phyloP scores from a whole-genome alignment of 2,113 vertebrate species.

The Ailuropoda melanoleuca region DNA sequence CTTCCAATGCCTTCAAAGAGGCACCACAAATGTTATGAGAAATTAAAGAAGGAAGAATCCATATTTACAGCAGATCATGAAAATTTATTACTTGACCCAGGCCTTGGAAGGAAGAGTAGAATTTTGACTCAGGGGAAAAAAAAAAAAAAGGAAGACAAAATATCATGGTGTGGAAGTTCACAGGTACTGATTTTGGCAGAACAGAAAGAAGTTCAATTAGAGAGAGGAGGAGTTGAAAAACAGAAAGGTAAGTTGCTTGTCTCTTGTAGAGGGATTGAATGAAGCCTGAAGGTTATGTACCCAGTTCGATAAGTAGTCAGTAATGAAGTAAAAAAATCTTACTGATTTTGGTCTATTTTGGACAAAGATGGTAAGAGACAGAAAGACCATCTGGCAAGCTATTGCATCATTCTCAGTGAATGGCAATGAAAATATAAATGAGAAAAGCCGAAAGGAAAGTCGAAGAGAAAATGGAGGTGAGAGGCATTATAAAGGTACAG shows the following conservation, averaged over 20 bases:
- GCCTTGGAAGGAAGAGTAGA: background rate
- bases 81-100: background rate
- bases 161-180: background rate
- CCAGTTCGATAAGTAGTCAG: background rate
- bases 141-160: background rate
- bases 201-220: background rate
- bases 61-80: background rate
- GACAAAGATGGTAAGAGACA: background rate
- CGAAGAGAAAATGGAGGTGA: background rate
- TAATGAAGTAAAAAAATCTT: background rate
- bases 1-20: background rate
- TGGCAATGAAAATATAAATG: constrained; percentile 4
- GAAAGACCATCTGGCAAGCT: background rate
- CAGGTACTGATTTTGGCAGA: background rate
- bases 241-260: background rate
- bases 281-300: background rate
- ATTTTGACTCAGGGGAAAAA: constrained; percentile 25
- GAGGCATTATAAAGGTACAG: background rate
- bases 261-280: background rate
- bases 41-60: background rate
- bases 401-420: background rate
- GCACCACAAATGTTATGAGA: background rate
- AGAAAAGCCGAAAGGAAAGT: background rate
- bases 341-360: background rate
- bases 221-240: background rate